These are phyloP conservation scores for Encarsia formosa DNA, from an alignment of 2,888 invertebrate species.

Conservation along the genomic window DNA sequence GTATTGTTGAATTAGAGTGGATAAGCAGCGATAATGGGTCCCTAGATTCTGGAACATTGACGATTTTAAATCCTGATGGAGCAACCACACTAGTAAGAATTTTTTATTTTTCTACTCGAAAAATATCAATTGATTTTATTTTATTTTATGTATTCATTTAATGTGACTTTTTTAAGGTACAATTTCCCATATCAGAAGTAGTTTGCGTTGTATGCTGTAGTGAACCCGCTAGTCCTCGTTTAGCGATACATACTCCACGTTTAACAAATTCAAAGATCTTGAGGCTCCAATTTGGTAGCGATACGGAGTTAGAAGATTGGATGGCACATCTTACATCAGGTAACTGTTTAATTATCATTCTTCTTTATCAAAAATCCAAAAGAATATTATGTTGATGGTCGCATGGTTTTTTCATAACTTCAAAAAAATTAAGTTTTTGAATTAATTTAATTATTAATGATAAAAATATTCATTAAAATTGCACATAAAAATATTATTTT, in stretches of 20 bases:
- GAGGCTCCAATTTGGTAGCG: constrained; percentile 74
- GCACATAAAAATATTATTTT: not conserved
- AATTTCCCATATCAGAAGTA: constrained; percentile 72
- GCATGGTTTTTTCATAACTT: no score
- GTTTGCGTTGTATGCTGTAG: constrained; percentile 73
- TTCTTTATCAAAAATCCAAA: no score
- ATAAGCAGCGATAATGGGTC: constrained; percentile 61
- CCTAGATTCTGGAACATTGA: constrained; percentile 69
- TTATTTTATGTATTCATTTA: no score
- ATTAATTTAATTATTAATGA: no score
- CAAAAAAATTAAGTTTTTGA: not conserved
- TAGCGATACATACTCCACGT: constrained; percentile 70
- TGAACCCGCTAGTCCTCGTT: constrained; percentile 73
- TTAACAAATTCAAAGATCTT: constrained; percentile 58
- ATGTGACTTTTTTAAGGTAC: constrained; percentile 55
- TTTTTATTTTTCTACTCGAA: not conserved
- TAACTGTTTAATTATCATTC: no score
- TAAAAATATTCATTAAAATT: not conserved
- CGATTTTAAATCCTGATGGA: constrained; percentile 74
- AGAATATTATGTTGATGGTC: no score
- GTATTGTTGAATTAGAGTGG: constrained; percentile 79
- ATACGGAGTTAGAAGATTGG: constrained; percentile 88
- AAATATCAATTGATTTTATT: no score
- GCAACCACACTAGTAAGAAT: constrained; percentile 65
- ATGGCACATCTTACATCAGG: constrained; percentile 71